A percentile compares a stretch with the other conserved stretches of the same genome.
Conservation (phyloP, 2,888 invertebrate species). For the Euphydryas editha region DNA sequence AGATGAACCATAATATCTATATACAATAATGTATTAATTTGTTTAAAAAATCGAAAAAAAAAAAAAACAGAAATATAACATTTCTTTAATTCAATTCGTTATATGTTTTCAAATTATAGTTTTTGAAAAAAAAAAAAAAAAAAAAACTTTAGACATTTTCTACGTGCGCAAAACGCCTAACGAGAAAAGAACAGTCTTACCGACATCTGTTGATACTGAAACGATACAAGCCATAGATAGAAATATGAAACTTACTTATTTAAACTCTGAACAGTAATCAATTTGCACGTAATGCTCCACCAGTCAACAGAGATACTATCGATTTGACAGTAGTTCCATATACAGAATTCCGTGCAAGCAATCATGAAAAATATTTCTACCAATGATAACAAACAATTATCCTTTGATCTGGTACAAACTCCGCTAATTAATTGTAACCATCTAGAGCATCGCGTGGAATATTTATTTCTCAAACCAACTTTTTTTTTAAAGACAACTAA, state of each 20-base stretch:
- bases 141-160: neutral
- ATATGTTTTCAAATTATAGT: neutral
- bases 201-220: conserved; percentile 35
- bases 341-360: conserved; percentile 63
- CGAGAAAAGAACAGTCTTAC: conserved; percentile 35
- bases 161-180: conserved; percentile 15
- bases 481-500: conserved; percentile 19
- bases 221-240: conserved; percentile 27
- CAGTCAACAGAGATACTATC: conserved; percentile 62
- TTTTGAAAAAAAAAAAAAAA: neutral
- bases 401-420: conserved; percentile 63
- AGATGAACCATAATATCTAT: too few species aligned
- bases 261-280: conserved; percentile 40
- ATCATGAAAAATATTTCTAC: conserved; percentile 67
- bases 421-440: conserved; percentile 67
- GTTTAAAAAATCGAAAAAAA: too few species aligned
- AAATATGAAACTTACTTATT: conserved; percentile 32
- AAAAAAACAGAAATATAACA: too few species aligned
- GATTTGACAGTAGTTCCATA: conserved; percentile 62
- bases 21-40: too few species aligned
- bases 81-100: too few species aligned
- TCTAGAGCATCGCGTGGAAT: conserved; percentile 52
- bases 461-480: neutral
- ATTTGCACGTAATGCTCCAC: conserved; percentile 51
- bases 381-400: conserved; percentile 52